Evolutionary conservation across 2,113 vertebrate species (phyloP), one percentile per base, ranked within the genome.

Genomic region (Leucopsar rothschildi): DNA sequence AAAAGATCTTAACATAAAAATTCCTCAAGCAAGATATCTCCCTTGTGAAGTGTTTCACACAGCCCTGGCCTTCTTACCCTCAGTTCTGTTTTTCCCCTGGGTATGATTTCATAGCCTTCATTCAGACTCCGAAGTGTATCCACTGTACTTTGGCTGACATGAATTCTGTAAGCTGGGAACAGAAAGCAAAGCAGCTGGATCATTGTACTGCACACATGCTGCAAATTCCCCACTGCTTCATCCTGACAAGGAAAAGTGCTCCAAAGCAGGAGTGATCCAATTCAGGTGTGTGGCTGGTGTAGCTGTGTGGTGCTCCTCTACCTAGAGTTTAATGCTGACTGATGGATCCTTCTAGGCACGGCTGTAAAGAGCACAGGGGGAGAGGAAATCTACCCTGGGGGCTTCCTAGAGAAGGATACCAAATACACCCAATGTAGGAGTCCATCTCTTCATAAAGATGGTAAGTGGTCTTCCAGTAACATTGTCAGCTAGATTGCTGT

Each of bases 131-230:
- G 93, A 73, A 99, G 99, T 15, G 98, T 99, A 59, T 98, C 97
- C 97, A 99, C 98, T 20, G 98, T 99, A 94, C 96, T 99, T 92
- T 98, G 97, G 94, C 99, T 99, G 95, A 99, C 97, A 60, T 99
- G 99, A 95, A 99, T 99, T 97, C 98, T 98, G 96, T 99, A 99
- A 97, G 98, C 99, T 99, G 96, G 35, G 73, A 95, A 95, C 20
- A 40, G 60, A 96, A 87, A 82, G n/a, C 35, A 88, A 55, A 91
- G 47, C 79, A 92, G 37, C 17, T 60, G 75, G 15, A n/a, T 95
- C 66, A 80, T 9, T 78, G 6, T 4, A 57, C 39, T 37, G 50
- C 64, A 86, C 35, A 45, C 31, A 83, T 1, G 3, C 35, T 50
- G 56, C 0, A 0, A 79, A 35, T 45, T 69, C 57, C 59, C 37